phyloP scores from a whole-genome alignment of 92 coral and sea anemone species.

The Zoanthus solanderi region DNA sequence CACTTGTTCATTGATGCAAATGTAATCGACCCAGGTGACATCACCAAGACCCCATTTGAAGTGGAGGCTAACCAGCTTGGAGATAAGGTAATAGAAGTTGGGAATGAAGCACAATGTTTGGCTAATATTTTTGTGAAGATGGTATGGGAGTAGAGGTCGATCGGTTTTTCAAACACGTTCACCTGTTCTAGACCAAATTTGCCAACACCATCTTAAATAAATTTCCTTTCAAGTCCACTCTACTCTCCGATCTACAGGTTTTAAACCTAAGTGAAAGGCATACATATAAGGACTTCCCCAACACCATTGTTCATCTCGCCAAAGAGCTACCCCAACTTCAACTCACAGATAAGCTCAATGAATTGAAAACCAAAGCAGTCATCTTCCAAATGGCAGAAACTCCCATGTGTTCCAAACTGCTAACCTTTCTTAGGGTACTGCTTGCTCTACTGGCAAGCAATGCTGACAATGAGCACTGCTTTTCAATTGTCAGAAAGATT shows the following conservation, averaged over 20 bases:
- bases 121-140: conserved; percentile 12
- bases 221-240: conserved; percentile 37
- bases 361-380: conserved; percentile 42
- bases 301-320: conserved; percentile 28
- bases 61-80: conserved; percentile 3
- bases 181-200: conserved; percentile 9
- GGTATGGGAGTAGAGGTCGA: conserved; percentile 16
- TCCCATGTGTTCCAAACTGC: neutral
- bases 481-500: conserved; percentile 22
- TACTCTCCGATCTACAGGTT: conserved; percentile 37
- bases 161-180: conserved; percentile 27
- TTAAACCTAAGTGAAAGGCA: conserved; percentile 42
- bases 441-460: conserved; percentile 15
- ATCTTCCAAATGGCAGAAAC: conserved; percentile 28
- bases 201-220: conserved; percentile 3
- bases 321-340: conserved; percentile 50
- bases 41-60: neutral
- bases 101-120: conserved; percentile 20
- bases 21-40: conserved; percentile 6
- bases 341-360: conserved; percentile 30
- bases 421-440: conserved; percentile 19
- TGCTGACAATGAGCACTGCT: neutral
- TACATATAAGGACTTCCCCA: conserved; percentile 39
- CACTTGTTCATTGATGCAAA: conserved; percentile 26
- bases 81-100: conserved; percentile 3